Evolutionary conservation across 2,797 vertebrate genomes (phyloP), one percentile per base, ranked within the genome.

Genomic region (Echiichthys vipera): DNA sequence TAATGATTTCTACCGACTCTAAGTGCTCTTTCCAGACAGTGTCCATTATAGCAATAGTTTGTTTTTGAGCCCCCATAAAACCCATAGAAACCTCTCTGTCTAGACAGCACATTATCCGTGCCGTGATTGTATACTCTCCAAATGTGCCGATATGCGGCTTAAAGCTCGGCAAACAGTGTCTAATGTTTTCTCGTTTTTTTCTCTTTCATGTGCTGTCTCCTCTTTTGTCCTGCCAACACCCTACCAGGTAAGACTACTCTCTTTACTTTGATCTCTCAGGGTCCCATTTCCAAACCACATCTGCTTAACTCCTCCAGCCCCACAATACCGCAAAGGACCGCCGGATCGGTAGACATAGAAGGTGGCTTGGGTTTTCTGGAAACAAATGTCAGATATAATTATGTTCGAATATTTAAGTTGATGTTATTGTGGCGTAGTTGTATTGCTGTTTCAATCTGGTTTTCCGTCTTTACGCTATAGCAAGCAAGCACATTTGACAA

Each of bases 201-300:
- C 79, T 91, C 91, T 94, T 95, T 92, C 89, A 94, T 95, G 93
- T 93, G 91, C 89, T 67, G 87, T 69, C 82, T 81, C 61, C 56
- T 84, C 73, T 76, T 85, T 81, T 85, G 76, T 84, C 54, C 78
- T 75, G 75, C 77, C 87, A 78, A 91, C 82, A 46, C 80, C 86
- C 84, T 58, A 68, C 90, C 93, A 95, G 95, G 94, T 95, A 95
- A 95, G 94, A 84, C 87, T 87, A 84, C 88, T 89, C 84, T 82
- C 76, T 84, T 87, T 77, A 77, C 91, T 91, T 92, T 92, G 62
- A 90, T 93, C 83, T 86, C 62, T 79, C 77, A 62, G 67, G 27
- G 67, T 77, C 72, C 77, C 61, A 71, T 63, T 57, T 69, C 66
- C 42, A 72, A 89, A 84, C 78, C 84, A 83, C 75, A 88, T 80